Evolutionary conservation across 2,797 vertebrate genomes (phyloP), one percentile per base, ranked within the genome.

Genomic region (Sus cebifrons): DNA sequence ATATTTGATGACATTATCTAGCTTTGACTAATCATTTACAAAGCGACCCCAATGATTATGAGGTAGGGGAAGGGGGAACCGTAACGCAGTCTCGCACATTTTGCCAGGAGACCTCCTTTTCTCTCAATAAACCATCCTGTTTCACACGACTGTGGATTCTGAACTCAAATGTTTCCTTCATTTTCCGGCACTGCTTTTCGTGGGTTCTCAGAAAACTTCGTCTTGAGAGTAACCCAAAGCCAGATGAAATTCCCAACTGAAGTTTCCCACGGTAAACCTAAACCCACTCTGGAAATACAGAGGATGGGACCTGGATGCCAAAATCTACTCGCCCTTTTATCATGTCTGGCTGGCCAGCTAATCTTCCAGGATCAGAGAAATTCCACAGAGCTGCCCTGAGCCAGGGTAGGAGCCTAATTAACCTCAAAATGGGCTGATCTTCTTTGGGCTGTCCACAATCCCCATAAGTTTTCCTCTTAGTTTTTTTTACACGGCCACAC

Each of bases 21-120:
- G 84, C 73, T 94, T 95, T 88, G 89, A 67, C 56, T 94, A 93
- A 86, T 93, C 74, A 91, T 86, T 96, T 89, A 73, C 84, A 89
- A 93, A 93, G 17, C 91, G 85, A 95, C 68, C 87, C 67, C 86
- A n/a, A 25, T 78, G 85, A 91, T 65, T 73, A 78, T 36, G 36
- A 79, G 82, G 40, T 32, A 70, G 16, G 20, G 73, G 2, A 32
- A 60, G 82, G 56, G 40, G 54, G 32, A 78, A 17, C 32, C 27
- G 6, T 29, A 58, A 23, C 2, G 3, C 49, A 12, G 2, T 20
- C 75, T 40, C 68, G 90, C 40, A 49, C 60, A 36, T 70, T 52
- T 27, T 56, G 52, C 58, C 23, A 10, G 86, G 58, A 84, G 27
- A 73, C 7, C 88, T 27, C 49, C 82, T 73, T 9, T 40, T 49